A percentile compares a stretch with the other conserved stretches of the same genome.
Conservation (phyloP, 1,140 invertebrate species). For the Mamestra configurata region DNA sequence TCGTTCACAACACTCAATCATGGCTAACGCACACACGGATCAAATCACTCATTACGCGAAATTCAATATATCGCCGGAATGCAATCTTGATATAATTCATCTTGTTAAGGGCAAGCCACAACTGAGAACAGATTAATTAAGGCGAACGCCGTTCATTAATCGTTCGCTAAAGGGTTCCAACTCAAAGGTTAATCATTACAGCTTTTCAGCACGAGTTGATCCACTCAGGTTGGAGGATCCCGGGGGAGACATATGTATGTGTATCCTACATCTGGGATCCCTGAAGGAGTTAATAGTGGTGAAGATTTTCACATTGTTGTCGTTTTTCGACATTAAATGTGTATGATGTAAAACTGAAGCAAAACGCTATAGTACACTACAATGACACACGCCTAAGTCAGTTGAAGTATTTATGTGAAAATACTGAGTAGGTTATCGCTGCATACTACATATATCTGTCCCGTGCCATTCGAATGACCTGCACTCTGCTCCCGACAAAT, state of each 20-base stretch:
- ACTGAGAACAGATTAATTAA: constrained; percentile 51
- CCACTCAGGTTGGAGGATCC: constrained; percentile 15
- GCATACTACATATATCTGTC: constrained; percentile 51
- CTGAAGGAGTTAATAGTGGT: neutral
- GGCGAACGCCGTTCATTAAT: constrained; percentile 40
- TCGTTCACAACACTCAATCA: constrained; percentile 30
- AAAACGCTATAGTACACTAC: neutral
- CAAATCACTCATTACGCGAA: constrained; percentile 33
- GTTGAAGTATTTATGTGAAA: constrained; percentile 32
- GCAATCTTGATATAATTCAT: constrained; percentile 46
- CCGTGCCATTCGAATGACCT: constrained; percentile 49
- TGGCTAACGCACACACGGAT: neutral
- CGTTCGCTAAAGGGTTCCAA: constrained; percentile 43
- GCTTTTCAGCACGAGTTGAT: constrained; percentile 34
- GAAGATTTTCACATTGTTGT: too few relatives aligned
- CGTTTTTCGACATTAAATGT: neutral
- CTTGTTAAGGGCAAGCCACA: constrained; percentile 44
- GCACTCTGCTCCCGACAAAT: constrained; percentile 50
- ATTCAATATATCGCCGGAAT: constrained; percentile 43
- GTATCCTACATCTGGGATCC: neutral
- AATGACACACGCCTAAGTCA: neutral
- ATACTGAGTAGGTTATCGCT: constrained; percentile 25
- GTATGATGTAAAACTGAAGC: neutral
- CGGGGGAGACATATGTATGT: constrained; percentile 11
- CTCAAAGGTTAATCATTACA: constrained; percentile 44